Base-by-base conservation (phyloP, 53 echinoderm and acorn worm species). In the Antedon mediterranea region DNA sequence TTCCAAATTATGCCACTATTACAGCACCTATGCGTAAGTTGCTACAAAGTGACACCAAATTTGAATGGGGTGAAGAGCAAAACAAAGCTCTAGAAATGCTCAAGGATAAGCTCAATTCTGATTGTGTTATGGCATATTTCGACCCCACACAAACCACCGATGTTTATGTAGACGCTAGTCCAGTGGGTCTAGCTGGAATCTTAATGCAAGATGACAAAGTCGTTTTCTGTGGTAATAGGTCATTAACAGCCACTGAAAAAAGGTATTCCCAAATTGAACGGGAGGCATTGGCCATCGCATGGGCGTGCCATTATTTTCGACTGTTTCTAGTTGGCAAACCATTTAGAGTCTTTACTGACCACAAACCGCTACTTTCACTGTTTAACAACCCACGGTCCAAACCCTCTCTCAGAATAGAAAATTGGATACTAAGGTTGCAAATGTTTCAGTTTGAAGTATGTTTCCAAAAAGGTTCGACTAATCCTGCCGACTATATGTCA, bases 401-500 rank as follows among this genome's bases (percentile, higher is more conserved):
- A 71, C 87, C 93, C 29, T 87, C 93, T 0, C 32, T 72, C 4
- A 28, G 87, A 3, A 91, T 83, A 26, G 85, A 85, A 29, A 30
- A 81, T 71, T 91, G 88, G 91, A 32, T 79, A 11, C 31, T 92
- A 34, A 81, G 81, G 14, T 76, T 92, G 28, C 82, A 89, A 71
- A 78, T 20, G 29, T 92, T 83, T 41, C 79, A 84, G 71, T 82
- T 88, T 73, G 28, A 15, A 26, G 85, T 85, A 27, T 7, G 32
- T 7, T 80, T 85, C 80, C 43, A 83, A 32, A 80, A 80, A n/a
- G 90, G 87, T 23, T 73, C 72, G 30, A n/a, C 28, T 28, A 77
- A 90, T 33, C 90, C 90, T 4, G 87, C 90, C 28, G 87, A 90
- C 75, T 87, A 87, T 33, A 34, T 90, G 32, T 87, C 85, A 15